Evolutionary conservation across 2,797 vertebrate genomes (phyloP).

Genomic region (Gymnocypris eckloni): DNA sequence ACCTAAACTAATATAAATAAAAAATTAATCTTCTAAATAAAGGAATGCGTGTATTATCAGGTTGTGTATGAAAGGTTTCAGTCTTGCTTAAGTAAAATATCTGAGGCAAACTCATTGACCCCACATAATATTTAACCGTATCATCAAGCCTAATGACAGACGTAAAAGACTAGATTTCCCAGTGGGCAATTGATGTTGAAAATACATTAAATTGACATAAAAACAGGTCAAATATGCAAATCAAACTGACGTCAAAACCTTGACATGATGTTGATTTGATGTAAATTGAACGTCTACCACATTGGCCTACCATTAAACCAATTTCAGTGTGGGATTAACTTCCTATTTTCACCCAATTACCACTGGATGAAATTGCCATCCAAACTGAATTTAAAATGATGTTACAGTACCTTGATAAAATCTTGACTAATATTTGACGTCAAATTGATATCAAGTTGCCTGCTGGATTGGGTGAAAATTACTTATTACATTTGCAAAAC

Average conservation of each 20-base stretch:
- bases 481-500: not conserved
- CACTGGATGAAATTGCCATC: not conserved
- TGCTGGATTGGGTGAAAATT: not conserved
- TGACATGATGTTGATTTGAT: not conserved
- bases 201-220: not conserved
- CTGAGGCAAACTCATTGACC: not conserved
- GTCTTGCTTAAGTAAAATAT: not conserved
- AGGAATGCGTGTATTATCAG: not conserved
- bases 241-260: not conserved
- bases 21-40: not conserved
- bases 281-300: not conserved
- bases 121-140: not conserved
- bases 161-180: not conserved
- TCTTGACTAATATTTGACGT: not conserved
- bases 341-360: too few relatives aligned
- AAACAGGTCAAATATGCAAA: constrained; percentile 3
- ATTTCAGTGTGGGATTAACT: not conserved
- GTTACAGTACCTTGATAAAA: not conserved
- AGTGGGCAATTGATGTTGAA: not conserved
- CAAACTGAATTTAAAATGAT: not conserved
- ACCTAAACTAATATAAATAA: not conserved
- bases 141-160: not conserved
- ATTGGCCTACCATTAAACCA: not conserved
- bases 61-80: not conserved
- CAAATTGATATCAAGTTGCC: not conserved